Conservation (phyloP, 2,888 invertebrate species). For the Trissoscelio sp. region DNA sequence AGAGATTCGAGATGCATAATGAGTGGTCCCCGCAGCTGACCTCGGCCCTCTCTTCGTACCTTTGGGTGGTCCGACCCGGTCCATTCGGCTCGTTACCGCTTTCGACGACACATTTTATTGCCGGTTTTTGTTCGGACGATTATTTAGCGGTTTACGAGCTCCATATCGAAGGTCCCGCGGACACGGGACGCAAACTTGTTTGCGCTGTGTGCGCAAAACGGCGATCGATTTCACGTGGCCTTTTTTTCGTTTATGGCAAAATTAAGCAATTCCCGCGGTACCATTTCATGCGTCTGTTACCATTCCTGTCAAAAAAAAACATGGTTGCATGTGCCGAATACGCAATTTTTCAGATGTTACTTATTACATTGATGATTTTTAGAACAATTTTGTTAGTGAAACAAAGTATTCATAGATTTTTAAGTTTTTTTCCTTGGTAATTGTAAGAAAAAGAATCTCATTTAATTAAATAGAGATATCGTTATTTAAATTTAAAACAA, state of each 20-base stretch:
- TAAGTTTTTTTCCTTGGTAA: too few relatives aligned
- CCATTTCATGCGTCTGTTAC: constrained; percentile 16
- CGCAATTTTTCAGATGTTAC: background rate
- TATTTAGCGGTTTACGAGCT: constrained; percentile 81
- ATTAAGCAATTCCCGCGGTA: constrained; percentile 44
- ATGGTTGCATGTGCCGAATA: background rate
- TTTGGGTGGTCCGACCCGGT: constrained; percentile 82
- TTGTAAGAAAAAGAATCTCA: too few relatives aligned
- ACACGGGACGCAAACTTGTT: constrained; percentile 53
- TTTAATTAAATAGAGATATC: too few relatives aligned
- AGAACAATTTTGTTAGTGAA: too few relatives aligned
- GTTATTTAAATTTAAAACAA: too few relatives aligned
- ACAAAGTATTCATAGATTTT: too few relatives aligned
- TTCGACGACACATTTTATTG: constrained; percentile 82
- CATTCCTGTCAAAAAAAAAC: background rate
- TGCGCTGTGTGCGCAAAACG: constrained; percentile 53
- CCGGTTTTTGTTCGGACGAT: constrained; percentile 81
- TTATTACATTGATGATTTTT: background rate
- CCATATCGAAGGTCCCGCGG: constrained; percentile 68
- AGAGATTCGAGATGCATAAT: constrained; percentile 83
- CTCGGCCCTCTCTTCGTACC: constrained; percentile 77
- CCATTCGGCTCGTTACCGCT: constrained; percentile 80
- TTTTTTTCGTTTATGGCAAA: constrained; percentile 37
- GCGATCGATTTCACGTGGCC: constrained; percentile 40
- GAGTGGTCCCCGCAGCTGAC: constrained; percentile 78